Conservation (phyloP, 2,797 vertebrate species). For the Gymnoscopelus microlampas region DNA sequence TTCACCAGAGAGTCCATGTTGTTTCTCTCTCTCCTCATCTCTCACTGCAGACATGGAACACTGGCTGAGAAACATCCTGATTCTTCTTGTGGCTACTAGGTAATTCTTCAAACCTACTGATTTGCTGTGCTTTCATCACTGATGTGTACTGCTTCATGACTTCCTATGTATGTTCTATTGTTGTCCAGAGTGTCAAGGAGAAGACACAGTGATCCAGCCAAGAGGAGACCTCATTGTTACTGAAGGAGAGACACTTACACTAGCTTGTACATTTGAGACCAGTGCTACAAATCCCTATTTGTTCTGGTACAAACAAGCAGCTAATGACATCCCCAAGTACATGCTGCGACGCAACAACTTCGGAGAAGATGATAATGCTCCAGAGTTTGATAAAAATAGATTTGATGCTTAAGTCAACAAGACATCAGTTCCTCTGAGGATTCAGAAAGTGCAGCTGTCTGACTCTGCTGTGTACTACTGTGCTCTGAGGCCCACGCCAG, state of each 20-base stretch:
- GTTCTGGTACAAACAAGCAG: conserved; percentile 52
- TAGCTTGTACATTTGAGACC: conserved; percentile 42
- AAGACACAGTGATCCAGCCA: conserved; percentile 33
- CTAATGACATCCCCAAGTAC: conserved; percentile 22
- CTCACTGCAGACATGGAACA: conserved; percentile 3
- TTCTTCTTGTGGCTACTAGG: background rate
- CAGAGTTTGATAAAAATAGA: too few species aligned
- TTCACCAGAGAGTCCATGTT: too few species aligned
- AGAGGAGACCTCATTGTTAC: conserved; percentile 19
- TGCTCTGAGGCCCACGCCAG: too few species aligned
- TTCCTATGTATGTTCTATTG: too few species aligned
- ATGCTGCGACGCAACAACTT: background rate
- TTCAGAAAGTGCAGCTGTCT: conserved; percentile 30
- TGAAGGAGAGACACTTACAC: conserved; percentile 37
- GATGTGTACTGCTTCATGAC: too few species aligned
- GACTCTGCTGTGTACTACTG: conserved; percentile 12
- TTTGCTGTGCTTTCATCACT: background rate
- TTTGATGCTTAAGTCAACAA: background rate
- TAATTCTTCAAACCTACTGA: background rate
- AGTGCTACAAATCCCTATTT: background rate
- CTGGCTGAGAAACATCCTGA: conserved; percentile 10
- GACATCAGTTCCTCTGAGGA: conserved; percentile 35
- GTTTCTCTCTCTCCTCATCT: background rate
- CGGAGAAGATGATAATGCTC: background rate
- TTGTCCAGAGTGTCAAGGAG: too few species aligned